Evolutionary conservation across 2,888 invertebrate species (phyloP).

Genomic region (Cephus pygmeus): DNA sequence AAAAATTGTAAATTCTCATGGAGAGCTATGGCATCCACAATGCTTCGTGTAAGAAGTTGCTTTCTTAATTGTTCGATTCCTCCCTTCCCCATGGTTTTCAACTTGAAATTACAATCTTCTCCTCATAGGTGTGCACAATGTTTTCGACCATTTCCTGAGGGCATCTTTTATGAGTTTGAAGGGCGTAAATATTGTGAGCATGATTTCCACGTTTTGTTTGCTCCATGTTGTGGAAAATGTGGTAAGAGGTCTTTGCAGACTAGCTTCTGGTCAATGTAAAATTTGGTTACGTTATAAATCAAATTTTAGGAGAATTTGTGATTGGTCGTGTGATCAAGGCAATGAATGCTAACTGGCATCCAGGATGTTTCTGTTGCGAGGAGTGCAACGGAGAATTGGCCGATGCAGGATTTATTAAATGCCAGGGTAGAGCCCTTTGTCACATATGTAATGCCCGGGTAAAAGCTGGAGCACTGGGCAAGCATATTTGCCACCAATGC

Average conservation of each 20-base stretch:
- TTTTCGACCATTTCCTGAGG: constrained; percentile 97
- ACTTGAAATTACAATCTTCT: not conserved
- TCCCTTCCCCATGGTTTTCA: not conserved
- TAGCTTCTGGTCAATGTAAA: not conserved
- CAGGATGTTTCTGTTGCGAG: constrained; percentile 96
- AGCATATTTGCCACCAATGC: constrained; percentile 98
- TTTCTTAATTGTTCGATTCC: not conserved
- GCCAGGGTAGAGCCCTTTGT: constrained; percentile 87
- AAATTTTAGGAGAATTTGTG: constrained; percentile 85
- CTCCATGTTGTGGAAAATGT: constrained; percentile 87
- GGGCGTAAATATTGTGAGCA: constrained; percentile 99
- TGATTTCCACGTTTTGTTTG: constrained; percentile 97
- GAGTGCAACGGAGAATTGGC: constrained; percentile 92
- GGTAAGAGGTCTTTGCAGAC: constrained; percentile 63
- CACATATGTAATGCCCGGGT: constrained; percentile 97
- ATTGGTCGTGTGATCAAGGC: constrained; percentile 99
- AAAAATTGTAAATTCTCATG: constrained; percentile 98
- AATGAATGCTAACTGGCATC: constrained; percentile 99
- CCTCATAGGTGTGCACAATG: constrained; percentile 92
- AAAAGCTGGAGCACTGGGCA: constrained; percentile 93
- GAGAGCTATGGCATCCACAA: constrained; percentile 98
- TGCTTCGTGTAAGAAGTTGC: constrained; percentile 93
- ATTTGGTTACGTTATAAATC: constrained; percentile 5
- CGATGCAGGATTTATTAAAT: constrained; percentile 96
- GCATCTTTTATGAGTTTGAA: constrained; percentile 98